Conservation (phyloP, 92 coral and sea anemone genomes). For the Parazoanthus darwini region DNA sequence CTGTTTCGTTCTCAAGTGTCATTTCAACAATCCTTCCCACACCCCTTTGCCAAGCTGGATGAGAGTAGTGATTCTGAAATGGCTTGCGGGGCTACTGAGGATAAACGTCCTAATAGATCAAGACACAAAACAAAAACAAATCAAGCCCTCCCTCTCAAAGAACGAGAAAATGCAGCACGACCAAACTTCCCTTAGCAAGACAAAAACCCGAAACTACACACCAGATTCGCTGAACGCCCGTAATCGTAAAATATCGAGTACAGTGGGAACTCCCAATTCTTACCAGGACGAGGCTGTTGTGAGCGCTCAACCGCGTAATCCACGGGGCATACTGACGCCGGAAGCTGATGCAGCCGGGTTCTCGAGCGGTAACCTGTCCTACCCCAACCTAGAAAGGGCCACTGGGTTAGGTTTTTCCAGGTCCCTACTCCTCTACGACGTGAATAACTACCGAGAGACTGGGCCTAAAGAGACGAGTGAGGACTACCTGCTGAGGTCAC, state of each 20-base stretch:
- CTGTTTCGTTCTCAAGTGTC: constrained; percentile 77
- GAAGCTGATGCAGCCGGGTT: constrained; percentile 13
- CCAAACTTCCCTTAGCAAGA: constrained; percentile 1
- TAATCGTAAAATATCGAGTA: constrained; percentile 13
- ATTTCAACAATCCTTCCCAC: constrained; percentile 83
- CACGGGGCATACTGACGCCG: constrained; percentile 13
- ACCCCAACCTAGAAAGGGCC: constrained; percentile 32
- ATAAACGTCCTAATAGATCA: constrained; percentile 38
- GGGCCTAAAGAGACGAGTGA: constrained; percentile 5
- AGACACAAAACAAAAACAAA: not conserved
- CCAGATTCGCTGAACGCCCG: constrained; percentile 9
- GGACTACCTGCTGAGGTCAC: constrained; percentile 30
- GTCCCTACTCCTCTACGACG: constrained; percentile 38
- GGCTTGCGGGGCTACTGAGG: constrained; percentile 72
- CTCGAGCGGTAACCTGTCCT: constrained; percentile 17
- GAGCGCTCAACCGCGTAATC: constrained; percentile 21
- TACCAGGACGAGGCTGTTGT: constrained; percentile 7
- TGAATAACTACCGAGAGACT: constrained; percentile 35
- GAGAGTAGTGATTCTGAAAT: constrained; percentile 67
- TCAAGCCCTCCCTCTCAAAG: constrained; percentile 16
- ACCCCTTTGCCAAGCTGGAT: constrained; percentile 87
- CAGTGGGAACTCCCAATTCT: not conserved
- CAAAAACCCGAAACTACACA: not conserved
- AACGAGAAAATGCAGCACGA: constrained; percentile 26
- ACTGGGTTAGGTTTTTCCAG: constrained; percentile 31